Evolutionary conservation across 2,888 invertebrate genomes (phyloP).

Genomic region (Calameuta idolon): DNA sequence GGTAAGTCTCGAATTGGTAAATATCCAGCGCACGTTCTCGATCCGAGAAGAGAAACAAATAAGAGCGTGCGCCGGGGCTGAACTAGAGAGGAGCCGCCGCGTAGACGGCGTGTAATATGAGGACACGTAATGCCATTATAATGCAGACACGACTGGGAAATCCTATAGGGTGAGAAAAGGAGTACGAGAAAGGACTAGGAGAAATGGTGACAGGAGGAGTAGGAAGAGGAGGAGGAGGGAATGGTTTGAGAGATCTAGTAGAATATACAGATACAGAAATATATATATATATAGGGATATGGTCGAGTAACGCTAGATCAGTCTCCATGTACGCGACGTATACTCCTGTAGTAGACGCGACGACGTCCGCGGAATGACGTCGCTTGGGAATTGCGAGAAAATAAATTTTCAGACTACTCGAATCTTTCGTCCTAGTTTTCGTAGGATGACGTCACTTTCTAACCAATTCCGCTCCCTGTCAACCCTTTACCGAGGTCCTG

Average conservation of each 20-base stretch:
- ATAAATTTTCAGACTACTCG: conserved; percentile 47
- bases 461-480: not conserved
- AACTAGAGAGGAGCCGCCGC: conserved; percentile 23
- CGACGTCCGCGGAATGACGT: conserved; percentile 51
- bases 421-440: conserved; percentile 39
- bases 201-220: not conserved
- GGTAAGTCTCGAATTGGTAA: not conserved
- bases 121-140: conserved; percentile 63
- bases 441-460: conserved; percentile 30
- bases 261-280: conserved; percentile 23
- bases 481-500: not conserved
- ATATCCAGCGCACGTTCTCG: not conserved
- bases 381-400: conserved; percentile 49
- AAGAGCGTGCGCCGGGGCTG: not conserved
- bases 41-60: conserved; percentile 5
- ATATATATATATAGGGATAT: conserved; percentile 6
- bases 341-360: conserved; percentile 39
- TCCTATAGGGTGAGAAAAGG: conserved; percentile 39
- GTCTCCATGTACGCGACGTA: conserved; percentile 19
- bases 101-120: conserved; percentile 50
- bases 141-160: conserved; percentile 56
- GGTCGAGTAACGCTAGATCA: conserved; percentile 12
- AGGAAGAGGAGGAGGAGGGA: conserved; percentile 29
- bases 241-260: conserved; percentile 27
- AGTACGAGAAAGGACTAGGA: not conserved